Evolutionary conservation across 2,797 vertebrate species (phyloP), one percentile per base, ranked within the genome.

Genomic region (Poeciliopsis gracilis): DNA sequence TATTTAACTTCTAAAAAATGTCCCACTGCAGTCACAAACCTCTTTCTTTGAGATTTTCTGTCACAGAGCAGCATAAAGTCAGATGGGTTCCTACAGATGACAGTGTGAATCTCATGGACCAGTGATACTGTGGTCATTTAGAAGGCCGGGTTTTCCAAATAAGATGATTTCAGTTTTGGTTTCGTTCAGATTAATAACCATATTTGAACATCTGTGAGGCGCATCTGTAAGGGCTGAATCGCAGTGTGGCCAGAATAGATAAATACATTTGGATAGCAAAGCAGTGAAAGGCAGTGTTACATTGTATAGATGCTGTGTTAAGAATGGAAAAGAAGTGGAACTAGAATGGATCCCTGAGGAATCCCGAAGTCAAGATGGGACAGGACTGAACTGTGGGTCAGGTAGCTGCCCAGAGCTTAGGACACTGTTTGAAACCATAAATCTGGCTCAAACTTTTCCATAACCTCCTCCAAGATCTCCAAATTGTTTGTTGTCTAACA

Each of bases 41-140:
- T 70, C 25, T 67, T 69, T 70, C 12, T 70, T 70, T 70, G 67
- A 69, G 25, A n/a, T 28, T 43, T 70, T 67, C 23, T 45, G 66
- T 45, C n/a, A 43, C 7, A 45, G 6, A 45, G n/a, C 25, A 25
- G 28, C n/a, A 70, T 45, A 28, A 28, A 46, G 13, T 45, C 67
- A 28, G 25, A 46, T 46, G 41, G 25, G 67, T 3, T 59, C n/a
- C 57, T 59, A 5, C 5, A 59, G 28, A 30, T 45, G 67, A 70
- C 2, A 3, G 23, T 45, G 7, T 70, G 11, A 45, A 45, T 45
- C 25, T 15, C 25, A 28, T 46, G 15, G 2, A 70, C 41, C 67
- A 46, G 15, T 46, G 25, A 70, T 46, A 46, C 13, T 16, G 23
- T 15, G 16, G 67, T 18, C 25, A 70, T 45, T 67, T 45, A 46